These are phyloP conservation scores for Saccopteryx bilineata DNA, from an alignment of 2,113 vertebrate genomes.

Conservation along the genomic window DNA sequence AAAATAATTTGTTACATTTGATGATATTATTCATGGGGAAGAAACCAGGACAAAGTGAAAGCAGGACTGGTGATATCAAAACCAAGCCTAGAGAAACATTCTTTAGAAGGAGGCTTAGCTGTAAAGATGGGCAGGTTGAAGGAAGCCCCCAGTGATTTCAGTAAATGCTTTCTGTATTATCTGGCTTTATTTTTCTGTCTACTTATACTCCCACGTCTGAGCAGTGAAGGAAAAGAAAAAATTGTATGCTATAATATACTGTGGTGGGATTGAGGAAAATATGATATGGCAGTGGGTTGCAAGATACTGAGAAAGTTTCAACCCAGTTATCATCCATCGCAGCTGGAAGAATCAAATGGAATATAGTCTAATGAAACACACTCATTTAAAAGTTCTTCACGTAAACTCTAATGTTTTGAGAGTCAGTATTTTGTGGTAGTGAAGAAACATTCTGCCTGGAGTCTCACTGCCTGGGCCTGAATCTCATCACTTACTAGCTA, in stretches of 20 bases:
- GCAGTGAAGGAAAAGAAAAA: conserved; percentile 34
- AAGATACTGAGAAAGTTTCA: conserved; percentile 48
- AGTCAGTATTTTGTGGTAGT: background rate
- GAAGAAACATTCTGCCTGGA: background rate
- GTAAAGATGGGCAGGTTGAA: background rate
- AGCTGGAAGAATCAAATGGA: conserved; percentile 7
- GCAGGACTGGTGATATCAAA: background rate
- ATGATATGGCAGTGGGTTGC: background rate
- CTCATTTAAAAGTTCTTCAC: background rate
- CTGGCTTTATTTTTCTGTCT: background rate
- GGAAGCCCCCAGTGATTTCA: background rate
- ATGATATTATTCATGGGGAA: background rate
- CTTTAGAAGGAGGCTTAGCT: conserved; percentile 31
- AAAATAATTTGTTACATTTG: background rate
- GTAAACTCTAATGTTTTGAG: background rate
- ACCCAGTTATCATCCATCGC: background rate
- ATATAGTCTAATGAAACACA: conserved; percentile 3
- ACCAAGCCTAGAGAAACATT: background rate
- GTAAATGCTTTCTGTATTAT: background rate
- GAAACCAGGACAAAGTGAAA: background rate
- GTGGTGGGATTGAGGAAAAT: background rate
- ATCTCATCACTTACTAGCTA: background rate
- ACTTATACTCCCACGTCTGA: conserved; percentile 9
- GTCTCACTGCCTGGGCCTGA: background rate
- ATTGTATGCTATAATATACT: background rate